Base-by-base conservation (phyloP, 2,113 vertebrate species). In the Pandion haliaetus region DNA sequence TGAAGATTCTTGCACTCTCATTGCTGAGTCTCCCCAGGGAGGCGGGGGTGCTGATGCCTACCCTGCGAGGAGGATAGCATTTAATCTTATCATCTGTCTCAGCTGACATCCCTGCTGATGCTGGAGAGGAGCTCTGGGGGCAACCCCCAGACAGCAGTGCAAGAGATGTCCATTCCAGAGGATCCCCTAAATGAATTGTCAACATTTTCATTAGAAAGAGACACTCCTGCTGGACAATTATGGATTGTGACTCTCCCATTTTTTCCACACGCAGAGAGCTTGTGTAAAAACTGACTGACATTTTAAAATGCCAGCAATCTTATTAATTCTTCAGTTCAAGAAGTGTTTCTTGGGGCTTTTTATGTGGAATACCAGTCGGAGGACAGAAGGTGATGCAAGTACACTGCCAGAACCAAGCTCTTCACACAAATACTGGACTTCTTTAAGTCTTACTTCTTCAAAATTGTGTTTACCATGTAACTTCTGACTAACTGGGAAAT, bases 291-390 rank as follows among this genome's bases (percentile, higher is more conserved):
- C 82, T 94, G 93, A 93, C 81, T 96, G 96, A 95, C 89, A 93
- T 97, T 97, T 95, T 24, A 93, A 95, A 97, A 95, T 96, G 94
- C 91, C 95, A 96, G 49, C 73, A 70, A 15, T 91, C 78, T 96
- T 95, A 97, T 86, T 95, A 96, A 94, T 96, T 95, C 91, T 67
- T 86, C 81, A 26, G 34, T 95, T 91, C 74, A 86, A 72, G 84
- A 73, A 77, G 14, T 73, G 58, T 93, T 97, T 95, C 93, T 88
- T 5, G 7, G 47, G 87, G 89, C 67, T 90, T 50, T 61, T 29
- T 65, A 15, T 82, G 58, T 21, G 69, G 90, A 94, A 70, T 80
- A 36, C 45, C 49, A 49, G 36, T 19, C 5, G 8, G 78, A 80
- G 73, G 70, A 83, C 73, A 76, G 91, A 69, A 76, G 62, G 78